Percentiles rank a stretch among this genome's conserved stretches.
phyloP scores from a whole-genome alignment of 2,888 invertebrate genomes.

The Rapana venosa region DNA sequence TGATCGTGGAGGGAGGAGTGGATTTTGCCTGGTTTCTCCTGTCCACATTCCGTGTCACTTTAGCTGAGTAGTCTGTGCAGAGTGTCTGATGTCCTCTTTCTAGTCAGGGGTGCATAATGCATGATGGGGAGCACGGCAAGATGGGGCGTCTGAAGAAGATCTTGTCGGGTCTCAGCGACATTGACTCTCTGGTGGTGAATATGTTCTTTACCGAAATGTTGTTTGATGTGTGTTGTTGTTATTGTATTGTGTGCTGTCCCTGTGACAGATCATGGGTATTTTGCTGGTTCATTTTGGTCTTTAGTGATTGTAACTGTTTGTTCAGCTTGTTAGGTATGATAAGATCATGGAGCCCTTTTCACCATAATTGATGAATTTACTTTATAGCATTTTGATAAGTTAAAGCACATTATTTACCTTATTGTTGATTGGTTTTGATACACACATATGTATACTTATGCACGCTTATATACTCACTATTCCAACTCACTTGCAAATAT shows the following conservation, averaged over 20 bases:
- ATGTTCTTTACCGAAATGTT: slow-evolving; percentile 36
- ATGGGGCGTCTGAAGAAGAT: slow-evolving; percentile 68
- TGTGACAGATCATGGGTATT: no score
- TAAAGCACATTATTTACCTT: no score
- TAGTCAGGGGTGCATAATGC: slow-evolving; percentile 56
- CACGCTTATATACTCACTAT: not conserved
- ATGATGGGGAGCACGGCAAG: slow-evolving; percentile 63
- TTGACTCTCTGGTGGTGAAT: slow-evolving; percentile 70
- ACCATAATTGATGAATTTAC: no score
- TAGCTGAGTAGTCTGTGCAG: not conserved
- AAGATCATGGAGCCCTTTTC: no score
- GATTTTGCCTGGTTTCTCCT: not conserved
- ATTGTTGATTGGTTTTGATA: not conserved
- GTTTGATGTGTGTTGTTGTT: not conserved
- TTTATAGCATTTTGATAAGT: no score
- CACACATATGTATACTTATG: not conserved
- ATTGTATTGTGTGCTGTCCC: not conserved
- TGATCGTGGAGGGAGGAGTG: not conserved
- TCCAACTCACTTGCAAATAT: not conserved
- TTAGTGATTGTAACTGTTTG: no score
- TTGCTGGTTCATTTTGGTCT: no score
- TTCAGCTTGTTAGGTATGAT: no score
- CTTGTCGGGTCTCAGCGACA: slow-evolving; percentile 70
- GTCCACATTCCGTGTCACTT: not conserved
- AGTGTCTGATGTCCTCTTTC: not conserved